Evolutionary conservation across 2,888 invertebrate genomes (phyloP), one percentile per base, ranked within the genome.

Genomic region (Trichopoda pennipes): DNA sequence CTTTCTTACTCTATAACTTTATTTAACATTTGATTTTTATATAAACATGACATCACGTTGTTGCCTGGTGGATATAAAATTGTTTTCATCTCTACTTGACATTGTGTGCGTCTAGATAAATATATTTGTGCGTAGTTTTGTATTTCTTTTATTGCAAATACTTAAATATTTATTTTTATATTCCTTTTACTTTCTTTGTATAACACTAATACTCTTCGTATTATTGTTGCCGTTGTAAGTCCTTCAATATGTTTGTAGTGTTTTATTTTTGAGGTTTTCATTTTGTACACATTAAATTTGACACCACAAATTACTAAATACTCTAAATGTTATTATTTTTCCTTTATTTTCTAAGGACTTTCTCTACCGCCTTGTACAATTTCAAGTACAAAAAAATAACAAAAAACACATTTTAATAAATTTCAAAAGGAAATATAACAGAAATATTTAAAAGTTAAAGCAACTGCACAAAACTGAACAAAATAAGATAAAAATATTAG

Each of bases 281-380:
- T 44, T 69, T 77, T 66, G 55, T 55, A 42, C 68, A 74, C 68
- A 72, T 76, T 61, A 72, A 81, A 81, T 76, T 76, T 81, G 76
- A 76, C 80, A 76, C 81, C 81, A 78, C 81, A 81, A 81, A 81
- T 81, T 81, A 70, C 78, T 74, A 78, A 78, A 81, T 70, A 74
- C 69, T 73, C 51, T 47, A 56, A 51, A 63, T 23, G 19, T 21
- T 32, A 53, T 35, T 21, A 14, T 56, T 49, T 32, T 49, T 63
- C 32, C 9, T 47, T 21, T 17, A 38, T 38, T 32, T 49, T 55
- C 32, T 49, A 49, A 38, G 38, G 38, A 38, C 38, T 38, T 49
- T 58, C 42, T 49, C 42, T 70, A 55, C 23, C n/a, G 4, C 1
- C 44, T 74, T 47, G 32, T n/a, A 53, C 66, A 51, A 74, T 44